Percentiles rank a stretch among this genome's conserved stretches.
Evolutionary conservation across 2,888 invertebrate species (phyloP).

Genomic region (Caenorhabditis sp.): DNA sequence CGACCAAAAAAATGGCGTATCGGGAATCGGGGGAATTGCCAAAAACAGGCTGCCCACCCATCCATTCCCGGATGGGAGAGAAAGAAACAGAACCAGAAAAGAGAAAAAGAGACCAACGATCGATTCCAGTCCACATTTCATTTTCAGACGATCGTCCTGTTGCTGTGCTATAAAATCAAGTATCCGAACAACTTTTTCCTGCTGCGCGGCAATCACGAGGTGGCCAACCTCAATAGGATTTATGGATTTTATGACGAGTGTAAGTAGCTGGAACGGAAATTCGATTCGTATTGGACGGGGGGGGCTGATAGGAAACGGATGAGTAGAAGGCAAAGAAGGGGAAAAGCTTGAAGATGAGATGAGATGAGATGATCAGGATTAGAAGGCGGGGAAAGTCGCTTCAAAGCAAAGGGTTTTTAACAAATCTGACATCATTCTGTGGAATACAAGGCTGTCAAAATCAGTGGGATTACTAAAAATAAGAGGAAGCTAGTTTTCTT

Average conservation of each 20-base stretch:
- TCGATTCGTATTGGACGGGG: not conserved
- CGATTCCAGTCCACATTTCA: not conserved
- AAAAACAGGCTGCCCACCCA: constrained; percentile 9
- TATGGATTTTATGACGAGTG: constrained; percentile 83
- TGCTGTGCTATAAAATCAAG: constrained; percentile 82
- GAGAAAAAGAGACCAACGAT: constrained; percentile 5
- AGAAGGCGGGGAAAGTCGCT: not conserved
- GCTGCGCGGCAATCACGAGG: constrained; percentile 82
- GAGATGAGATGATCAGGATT: not conserved
- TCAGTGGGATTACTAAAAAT: not conserved
- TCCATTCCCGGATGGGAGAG: not conserved
- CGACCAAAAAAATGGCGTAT: not conserved
- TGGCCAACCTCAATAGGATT: constrained; percentile 79
- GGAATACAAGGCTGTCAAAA: not conserved
- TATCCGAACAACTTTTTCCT: constrained; percentile 82
- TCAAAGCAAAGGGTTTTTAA: not conserved
- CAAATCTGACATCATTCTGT: not conserved
- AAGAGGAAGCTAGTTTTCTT: too few species aligned
- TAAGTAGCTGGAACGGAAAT: constrained; percentile 67
- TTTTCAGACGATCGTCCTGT: constrained; percentile 81
- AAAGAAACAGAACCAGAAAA: not conserved
- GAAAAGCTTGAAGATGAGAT: too few species aligned
- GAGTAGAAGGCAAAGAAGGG: too few species aligned
- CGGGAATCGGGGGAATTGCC: not conserved
- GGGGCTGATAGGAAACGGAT: constrained; percentile 16